phyloP scores from a whole-genome alignment of 1,140 invertebrate species.

The Leptinotarsa defecta region DNA sequence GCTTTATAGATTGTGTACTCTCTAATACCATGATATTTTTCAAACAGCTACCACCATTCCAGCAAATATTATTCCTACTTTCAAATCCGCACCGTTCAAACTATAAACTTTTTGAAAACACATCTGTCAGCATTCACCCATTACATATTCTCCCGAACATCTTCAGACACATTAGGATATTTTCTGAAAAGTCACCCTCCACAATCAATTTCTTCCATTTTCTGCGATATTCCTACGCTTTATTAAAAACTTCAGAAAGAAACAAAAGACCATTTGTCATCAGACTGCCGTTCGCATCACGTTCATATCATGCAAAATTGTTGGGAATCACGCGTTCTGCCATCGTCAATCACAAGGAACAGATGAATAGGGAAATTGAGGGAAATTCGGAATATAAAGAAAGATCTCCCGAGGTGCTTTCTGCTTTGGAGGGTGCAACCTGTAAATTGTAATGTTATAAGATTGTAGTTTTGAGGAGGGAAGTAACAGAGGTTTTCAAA shows the following conservation, averaged over 20 bases:
- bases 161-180: neutral
- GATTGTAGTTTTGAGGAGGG: too few species aligned
- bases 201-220: neutral
- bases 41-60: too few species aligned
- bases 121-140: too few species aligned
- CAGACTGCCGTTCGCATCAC: neutral
- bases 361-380: constrained; percentile 1
- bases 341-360: constrained; percentile 12
- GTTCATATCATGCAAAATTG: constrained; percentile 13
- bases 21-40: too few species aligned
- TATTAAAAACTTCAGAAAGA: constrained; percentile 9
- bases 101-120: too few species aligned
- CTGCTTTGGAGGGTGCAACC: neutral
- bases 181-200: neutral
- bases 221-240: neutral
- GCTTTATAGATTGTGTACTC: too few species aligned
- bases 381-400: constrained; percentile 3
- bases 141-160: too few species aligned
- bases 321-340: neutral
- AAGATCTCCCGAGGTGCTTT: neutral
- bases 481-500: too few species aligned
- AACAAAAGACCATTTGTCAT: constrained; percentile 20
- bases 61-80: too few species aligned
- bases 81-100: too few species aligned
- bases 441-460: neutral